Conservation (phyloP, 2,888 invertebrate genomes). For the Congeria kusceri region DNA sequence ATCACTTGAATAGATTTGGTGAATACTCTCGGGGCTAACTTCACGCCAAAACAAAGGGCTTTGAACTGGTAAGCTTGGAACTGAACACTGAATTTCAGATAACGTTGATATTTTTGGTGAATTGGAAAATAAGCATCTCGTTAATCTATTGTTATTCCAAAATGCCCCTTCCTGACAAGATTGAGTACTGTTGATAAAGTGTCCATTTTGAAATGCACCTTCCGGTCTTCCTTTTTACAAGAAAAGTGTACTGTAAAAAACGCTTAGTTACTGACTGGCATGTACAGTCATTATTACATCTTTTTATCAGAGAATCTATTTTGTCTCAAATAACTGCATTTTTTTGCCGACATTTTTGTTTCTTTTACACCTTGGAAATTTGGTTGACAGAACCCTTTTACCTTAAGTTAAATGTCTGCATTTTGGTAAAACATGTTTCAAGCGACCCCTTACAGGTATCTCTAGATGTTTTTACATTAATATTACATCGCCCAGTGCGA, state of each 20-base stretch:
- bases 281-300: no score
- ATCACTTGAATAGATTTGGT: slow-evolving; percentile 47
- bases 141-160: slow-evolving; percentile 16
- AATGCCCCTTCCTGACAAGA: neutral
- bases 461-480: neutral
- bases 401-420: slow-evolving; percentile 23
- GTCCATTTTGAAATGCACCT: neutral
- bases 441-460: slow-evolving; percentile 35
- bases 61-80: slow-evolving; percentile 22
- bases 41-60: slow-evolving; percentile 31
- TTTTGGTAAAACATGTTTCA: slow-evolving; percentile 16
- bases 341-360: slow-evolving; percentile 4
- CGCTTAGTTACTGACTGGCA: slow-evolving; percentile 10
- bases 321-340: neutral
- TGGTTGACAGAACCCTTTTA: slow-evolving; percentile 21
- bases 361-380: slow-evolving; percentile 17
- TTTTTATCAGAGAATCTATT: no score
- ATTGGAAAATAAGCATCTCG: slow-evolving; percentile 41
- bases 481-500: neutral
- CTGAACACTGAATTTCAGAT: slow-evolving; percentile 19
- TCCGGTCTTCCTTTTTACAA: no score
- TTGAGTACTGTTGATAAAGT: neutral
- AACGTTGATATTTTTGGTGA: slow-evolving; percentile 20
- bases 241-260: slow-evolving; percentile 51
- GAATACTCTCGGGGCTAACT: slow-evolving; percentile 31